A percentile compares a stretch with the other conserved stretches of the same genome.
These are phyloP conservation scores for Conger conger DNA, from an alignment of 2,113 vertebrate species.

Conservation along the genomic window DNA sequence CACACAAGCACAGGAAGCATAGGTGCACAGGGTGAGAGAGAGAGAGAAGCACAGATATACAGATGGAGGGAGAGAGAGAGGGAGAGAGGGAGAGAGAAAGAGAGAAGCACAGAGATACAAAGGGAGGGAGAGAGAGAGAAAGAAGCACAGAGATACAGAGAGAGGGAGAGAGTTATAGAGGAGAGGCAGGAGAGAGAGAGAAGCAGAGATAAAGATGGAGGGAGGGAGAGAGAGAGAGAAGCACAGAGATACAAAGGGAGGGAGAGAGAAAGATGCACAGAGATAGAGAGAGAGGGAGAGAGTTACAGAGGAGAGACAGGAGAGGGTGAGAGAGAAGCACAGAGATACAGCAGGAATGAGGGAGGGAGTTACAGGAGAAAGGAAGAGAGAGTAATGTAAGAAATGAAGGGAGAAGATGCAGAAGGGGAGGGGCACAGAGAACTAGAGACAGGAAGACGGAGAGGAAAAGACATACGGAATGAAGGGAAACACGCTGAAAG, in stretches of 20 bases:
- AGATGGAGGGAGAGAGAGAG: conserved; percentile 35
- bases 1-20: conserved; percentile 53
- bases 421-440: background rate
- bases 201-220: background rate
- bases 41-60: conserved; percentile 61
- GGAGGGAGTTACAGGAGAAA: background rate
- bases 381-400: too few species aligned
- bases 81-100: background rate
- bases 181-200: background rate
- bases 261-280: too few species aligned
- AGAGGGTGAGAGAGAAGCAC: background rate
- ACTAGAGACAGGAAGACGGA: background rate
- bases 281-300: background rate
- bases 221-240: background rate
- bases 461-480: background rate
- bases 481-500: conserved; percentile 16
- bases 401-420: too few species aligned
- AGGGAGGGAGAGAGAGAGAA: background rate
- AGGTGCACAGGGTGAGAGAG: conserved; percentile 26
- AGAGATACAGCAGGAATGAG: background rate
- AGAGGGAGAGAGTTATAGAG: background rate
- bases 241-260: too few species aligned
- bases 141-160: background rate
- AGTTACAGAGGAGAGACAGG: background rate
- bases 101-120: conserved; percentile 30